Evolutionary conservation across 2,113 vertebrate species (phyloP).

Genomic region (Todiramphus saurophagus): DNA sequence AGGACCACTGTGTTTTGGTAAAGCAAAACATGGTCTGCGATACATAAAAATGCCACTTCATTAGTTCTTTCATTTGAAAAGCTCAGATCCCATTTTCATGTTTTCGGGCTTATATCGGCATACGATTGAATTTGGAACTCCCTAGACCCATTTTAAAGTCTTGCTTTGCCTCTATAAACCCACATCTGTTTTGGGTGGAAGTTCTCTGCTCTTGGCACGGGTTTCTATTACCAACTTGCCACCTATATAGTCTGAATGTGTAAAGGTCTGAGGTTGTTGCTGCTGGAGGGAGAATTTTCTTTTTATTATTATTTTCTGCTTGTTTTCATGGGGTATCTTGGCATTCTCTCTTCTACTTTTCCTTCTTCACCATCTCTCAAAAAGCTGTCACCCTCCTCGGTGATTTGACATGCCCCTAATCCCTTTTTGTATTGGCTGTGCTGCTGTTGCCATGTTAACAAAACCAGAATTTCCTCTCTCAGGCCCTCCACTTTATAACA

Average conservation of each 20-base stretch:
- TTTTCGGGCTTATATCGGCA: background rate
- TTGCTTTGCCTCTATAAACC: conserved; percentile 11
- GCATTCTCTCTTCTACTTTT: background rate
- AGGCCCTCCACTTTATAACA: background rate
- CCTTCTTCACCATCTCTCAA: background rate
- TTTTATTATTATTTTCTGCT: background rate
- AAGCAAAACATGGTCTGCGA: background rate
- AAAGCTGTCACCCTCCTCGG: background rate
- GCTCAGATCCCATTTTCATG: background rate
- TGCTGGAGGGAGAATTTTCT: background rate
- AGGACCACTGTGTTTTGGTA: background rate
- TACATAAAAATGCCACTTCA: background rate
- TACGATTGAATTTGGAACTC: background rate
- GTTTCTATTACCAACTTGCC: background rate
- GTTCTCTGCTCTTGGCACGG: background rate
- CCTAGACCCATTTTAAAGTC: background rate
- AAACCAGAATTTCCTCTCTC: background rate
- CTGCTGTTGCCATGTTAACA: background rate
- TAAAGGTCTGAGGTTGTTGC: background rate
- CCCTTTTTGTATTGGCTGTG: background rate
- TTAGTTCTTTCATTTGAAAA: background rate
- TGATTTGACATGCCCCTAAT: background rate
- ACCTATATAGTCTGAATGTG: background rate
- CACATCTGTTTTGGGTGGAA: conserved; percentile 17
- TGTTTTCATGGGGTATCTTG: background rate